These are phyloP conservation scores for Tinamus guttatus DNA, from an alignment of 2,113 vertebrate species.

Conservation along the genomic window DNA sequence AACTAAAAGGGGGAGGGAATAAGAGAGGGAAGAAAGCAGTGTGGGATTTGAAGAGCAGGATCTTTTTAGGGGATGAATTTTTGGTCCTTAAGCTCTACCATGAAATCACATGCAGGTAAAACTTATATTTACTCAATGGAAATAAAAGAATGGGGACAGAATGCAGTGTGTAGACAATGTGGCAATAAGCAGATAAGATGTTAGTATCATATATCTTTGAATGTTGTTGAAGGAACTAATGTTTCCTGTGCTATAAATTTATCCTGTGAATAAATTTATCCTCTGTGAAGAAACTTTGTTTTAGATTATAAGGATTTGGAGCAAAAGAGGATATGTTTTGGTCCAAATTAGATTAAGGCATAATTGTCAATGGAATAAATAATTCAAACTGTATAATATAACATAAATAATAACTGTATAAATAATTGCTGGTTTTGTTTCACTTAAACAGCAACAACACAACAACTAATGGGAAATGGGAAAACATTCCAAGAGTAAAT, in stretches of 20 bases:
- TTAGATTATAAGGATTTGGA: not conserved
- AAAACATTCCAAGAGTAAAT: not conserved
- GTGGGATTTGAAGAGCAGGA: not conserved
- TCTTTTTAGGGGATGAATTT: slow-evolving; percentile 44
- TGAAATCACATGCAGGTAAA: not conserved
- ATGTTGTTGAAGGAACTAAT: too few relatives aligned
- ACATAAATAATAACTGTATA: not conserved
- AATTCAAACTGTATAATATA: not conserved
- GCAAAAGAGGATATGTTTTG: not conserved
- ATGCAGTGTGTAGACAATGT: not conserved
- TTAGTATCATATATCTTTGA: not conserved
- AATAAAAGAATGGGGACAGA: not conserved
- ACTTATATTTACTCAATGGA: not conserved
- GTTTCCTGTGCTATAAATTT: too few relatives aligned
- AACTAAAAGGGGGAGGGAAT: slow-evolving; percentile 13
- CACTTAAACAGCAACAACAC: not conserved
- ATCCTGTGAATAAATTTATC: not conserved
- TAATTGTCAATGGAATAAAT: not conserved
- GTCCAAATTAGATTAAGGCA: not conserved
- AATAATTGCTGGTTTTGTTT: not conserved
- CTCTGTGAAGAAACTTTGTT: not conserved
- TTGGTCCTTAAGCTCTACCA: not conserved
- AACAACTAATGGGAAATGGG: not conserved
- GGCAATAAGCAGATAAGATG: not conserved
- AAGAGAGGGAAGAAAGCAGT: not conserved